Conservation (phyloP, 2,888 invertebrate species). For the Prostheceraeus crozeri region DNA sequence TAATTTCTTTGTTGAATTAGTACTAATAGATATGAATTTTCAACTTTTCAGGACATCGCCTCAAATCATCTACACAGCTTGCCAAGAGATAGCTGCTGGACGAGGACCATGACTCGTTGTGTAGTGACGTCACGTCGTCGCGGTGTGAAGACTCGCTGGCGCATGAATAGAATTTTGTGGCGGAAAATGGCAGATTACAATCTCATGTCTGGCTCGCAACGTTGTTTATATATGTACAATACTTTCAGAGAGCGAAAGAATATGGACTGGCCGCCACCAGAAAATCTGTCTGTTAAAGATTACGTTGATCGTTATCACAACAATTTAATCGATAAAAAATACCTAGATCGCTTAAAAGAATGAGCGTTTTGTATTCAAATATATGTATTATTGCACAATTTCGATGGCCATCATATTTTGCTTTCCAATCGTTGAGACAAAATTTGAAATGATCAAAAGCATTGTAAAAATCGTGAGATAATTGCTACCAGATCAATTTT, state of each 20-base stretch:
- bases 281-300: slow-evolving; percentile 27
- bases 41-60: slow-evolving; percentile 65
- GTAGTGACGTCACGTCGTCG: slow-evolving; percentile 77
- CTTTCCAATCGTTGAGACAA: too few relatives aligned
- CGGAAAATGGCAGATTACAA: slow-evolving; percentile 86
- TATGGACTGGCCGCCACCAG: slow-evolving; percentile 36
- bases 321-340: slow-evolving; percentile 36
- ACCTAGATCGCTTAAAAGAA: too few relatives aligned
- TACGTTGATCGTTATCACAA: slow-evolving; percentile 36
- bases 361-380: too few relatives aligned
- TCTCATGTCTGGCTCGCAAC: slow-evolving; percentile 79
- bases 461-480: too few relatives aligned
- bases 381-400: too few relatives aligned
- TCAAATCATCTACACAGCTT: slow-evolving; percentile 69
- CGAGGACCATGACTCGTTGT: slow-evolving; percentile 64
- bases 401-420: too few relatives aligned
- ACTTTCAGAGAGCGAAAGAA: slow-evolving; percentile 36
- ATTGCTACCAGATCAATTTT: too few relatives aligned
- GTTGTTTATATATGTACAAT: slow-evolving; percentile 59
- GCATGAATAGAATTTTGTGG: slow-evolving; percentile 81
- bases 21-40: too few relatives aligned
- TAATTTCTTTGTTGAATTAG: too few relatives aligned
- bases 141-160: slow-evolving; percentile 72
- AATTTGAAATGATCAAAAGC: too few relatives aligned
- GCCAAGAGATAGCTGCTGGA: slow-evolving; percentile 57